Evolutionary conservation across 1,140 invertebrate species (phyloP), one percentile per base, ranked within the genome.

Genomic region (Drosophila bocqueti): DNA sequence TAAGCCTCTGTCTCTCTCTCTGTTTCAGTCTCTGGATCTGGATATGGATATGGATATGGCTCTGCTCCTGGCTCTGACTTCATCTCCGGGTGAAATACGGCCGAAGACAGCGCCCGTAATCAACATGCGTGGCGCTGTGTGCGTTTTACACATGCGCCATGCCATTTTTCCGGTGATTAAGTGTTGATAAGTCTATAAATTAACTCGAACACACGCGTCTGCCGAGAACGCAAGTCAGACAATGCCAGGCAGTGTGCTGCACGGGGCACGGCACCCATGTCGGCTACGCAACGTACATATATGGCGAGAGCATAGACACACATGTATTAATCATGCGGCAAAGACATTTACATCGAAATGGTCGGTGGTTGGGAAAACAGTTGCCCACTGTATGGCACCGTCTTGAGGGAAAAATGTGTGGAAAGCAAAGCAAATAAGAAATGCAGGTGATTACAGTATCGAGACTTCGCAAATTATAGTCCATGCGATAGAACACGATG

Each of bases 171-270:
- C 85, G 85, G 85, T 90, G 86, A 90, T 90, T 90, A 90, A 90
- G 85, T 90, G 85, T 91, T 90, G 85, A 90, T 90, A 90, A 90
- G 86, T 90, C 86, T 85, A 90, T 90, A 90, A 90, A 90, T 90
- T 90, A 90, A 90, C 85, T 79, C 50, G 72, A 82, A 73, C 73
- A 83, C 85, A 84, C 82, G 82, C 71, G 43, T 76, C 54, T 55
- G 54, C 54, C 47, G 60, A 66, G 71, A 75, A 45, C 62, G 60
- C 72, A 34, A 66, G 42, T 52, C 57, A 77, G 75, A 61, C 64
- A 77, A 78, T 43, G 42, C 49, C 24, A 11, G 16, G 66, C 60
- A 26, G 15, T 36, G 21, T 62, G 24, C 57, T 46, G 64, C 65
- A 36, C 15, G 38, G 40, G 29, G 11, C 36, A 24, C n/a, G 42